Conservation (phyloP, 37 sponge, comb jelly and placozoan species). For the Theonella swinhoei region DNA sequence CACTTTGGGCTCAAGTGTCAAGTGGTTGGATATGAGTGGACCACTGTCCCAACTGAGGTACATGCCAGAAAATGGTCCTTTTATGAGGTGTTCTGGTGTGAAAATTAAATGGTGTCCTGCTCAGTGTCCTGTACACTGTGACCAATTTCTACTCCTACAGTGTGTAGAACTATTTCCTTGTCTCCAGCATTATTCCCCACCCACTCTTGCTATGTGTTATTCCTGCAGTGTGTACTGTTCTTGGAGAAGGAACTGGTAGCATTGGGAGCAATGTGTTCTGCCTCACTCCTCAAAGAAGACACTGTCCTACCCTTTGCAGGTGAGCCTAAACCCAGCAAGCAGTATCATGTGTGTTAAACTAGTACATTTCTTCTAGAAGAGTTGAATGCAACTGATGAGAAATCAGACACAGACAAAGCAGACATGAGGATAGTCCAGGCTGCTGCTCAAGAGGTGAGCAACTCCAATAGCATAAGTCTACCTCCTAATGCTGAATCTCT, state of each 20-base stretch:
- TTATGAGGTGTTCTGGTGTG: too few species aligned
- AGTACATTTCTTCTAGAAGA: slow-evolving; percentile 49
- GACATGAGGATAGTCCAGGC: slow-evolving; percentile 91
- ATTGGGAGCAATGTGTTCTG: slow-evolving; percentile 77
- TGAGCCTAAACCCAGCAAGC: neutral
- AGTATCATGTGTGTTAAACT: neutral
- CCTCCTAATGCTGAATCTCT: too few species aligned
- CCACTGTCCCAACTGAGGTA: slow-evolving; percentile 47
- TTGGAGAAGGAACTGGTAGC: slow-evolving; percentile 86
- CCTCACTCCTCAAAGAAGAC: slow-evolving; percentile 71
- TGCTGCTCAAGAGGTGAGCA: slow-evolving; percentile 67
- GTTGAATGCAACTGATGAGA: slow-evolving; percentile 43
- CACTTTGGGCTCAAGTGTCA: slow-evolving; percentile 91
- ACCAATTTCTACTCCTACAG: neutral
- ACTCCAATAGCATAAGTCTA: too few species aligned
- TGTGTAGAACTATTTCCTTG: too few species aligned
- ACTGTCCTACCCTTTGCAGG: slow-evolving; percentile 59
- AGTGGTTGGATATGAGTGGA: slow-evolving; percentile 90
- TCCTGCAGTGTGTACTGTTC: slow-evolving; percentile 52
- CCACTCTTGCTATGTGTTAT: neutral
- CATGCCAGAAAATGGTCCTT: too few species aligned
- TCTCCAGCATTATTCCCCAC: too few species aligned
- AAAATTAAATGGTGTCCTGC: neutral
- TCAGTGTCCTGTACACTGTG: neutral
- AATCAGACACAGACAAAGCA: slow-evolving; percentile 54